Percentiles rank a stretch among this genome's conserved stretches.
These are phyloP conservation scores for Antrozous pallidus DNA, from an alignment of 2,797 vertebrate species.

Conservation along the genomic window DNA sequence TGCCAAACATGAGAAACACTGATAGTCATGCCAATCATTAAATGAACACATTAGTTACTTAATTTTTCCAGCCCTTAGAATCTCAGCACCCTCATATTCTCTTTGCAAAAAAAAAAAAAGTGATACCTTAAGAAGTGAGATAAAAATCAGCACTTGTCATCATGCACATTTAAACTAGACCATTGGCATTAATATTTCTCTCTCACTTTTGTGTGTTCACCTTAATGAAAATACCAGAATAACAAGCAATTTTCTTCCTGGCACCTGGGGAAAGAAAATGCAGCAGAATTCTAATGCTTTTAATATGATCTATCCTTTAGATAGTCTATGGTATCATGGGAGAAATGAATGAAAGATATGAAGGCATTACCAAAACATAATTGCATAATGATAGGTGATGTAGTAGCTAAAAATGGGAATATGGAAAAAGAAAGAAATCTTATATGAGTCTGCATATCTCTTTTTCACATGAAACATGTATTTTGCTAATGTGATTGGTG, in stretches of 20 bases:
- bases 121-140: not conserved
- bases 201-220: not conserved
- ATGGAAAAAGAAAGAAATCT: conserved; percentile 12
- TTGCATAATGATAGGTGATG: not conserved
- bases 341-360: not conserved
- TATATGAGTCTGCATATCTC: not conserved
- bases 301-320: conserved; percentile 30
- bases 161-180: not conserved
- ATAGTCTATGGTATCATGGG: not conserved
- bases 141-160: conserved; percentile 42
- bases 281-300: conserved; percentile 54
- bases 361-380: not conserved
- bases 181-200: conserved; percentile 51
- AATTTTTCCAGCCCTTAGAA: conserved; percentile 2
- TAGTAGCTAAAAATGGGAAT: not conserved
- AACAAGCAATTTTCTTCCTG: not conserved
- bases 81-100: not conserved
- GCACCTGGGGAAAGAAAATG: conserved; percentile 69
- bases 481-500: not conserved
- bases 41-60: conserved; percentile 58
- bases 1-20: conserved; percentile 34
- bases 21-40: conserved; percentile 31
- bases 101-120: not conserved
- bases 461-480: not conserved
- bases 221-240: conserved; percentile 45